Percentiles rank a stretch among this genome's conserved stretches.
Evolutionary conservation across 2,888 invertebrate genomes (phyloP).

Genomic region (Tetranychus truncatus): DNA sequence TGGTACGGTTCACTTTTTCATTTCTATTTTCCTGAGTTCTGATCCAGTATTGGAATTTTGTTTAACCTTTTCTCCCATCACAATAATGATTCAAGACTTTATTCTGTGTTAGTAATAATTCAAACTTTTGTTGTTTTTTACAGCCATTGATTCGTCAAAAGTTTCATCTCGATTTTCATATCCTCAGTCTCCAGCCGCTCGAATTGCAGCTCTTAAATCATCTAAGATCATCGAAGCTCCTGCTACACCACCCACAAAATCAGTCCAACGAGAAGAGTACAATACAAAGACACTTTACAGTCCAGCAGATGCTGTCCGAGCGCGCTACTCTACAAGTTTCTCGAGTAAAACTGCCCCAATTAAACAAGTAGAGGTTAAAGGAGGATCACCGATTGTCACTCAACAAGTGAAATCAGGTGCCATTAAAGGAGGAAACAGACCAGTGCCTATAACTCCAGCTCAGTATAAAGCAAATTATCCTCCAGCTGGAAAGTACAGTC

Average conservation of each 20-base stretch:
- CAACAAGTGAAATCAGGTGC: background rate
- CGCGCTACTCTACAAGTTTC: background rate
- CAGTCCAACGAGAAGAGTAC: background rate
- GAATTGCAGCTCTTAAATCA: background rate
- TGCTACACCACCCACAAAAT: background rate
- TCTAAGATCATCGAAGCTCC: background rate
- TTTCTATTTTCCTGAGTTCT: too few species aligned
- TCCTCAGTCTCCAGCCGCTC: background rate
- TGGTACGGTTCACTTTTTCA: too few species aligned
- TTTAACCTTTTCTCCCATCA: too few species aligned
- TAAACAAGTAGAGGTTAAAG: background rate
- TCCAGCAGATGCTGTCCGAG: background rate
- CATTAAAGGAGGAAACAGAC: background rate
- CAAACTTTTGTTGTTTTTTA: too few species aligned
- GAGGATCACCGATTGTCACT: background rate
- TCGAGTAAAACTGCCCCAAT: background rate
- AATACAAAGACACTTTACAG: background rate
- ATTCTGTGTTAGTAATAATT: too few species aligned
- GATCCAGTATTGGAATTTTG: too few species aligned
- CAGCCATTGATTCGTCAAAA: background rate
- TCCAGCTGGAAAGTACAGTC: background rate
- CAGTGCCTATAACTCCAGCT: constrained; percentile 2
- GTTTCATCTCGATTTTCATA: background rate
- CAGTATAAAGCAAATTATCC: constrained; percentile 6
- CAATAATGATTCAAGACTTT: background rate